Evolutionary conservation across 2,113 vertebrate genomes (phyloP).

Genomic region (Tor tambroides): DNA sequence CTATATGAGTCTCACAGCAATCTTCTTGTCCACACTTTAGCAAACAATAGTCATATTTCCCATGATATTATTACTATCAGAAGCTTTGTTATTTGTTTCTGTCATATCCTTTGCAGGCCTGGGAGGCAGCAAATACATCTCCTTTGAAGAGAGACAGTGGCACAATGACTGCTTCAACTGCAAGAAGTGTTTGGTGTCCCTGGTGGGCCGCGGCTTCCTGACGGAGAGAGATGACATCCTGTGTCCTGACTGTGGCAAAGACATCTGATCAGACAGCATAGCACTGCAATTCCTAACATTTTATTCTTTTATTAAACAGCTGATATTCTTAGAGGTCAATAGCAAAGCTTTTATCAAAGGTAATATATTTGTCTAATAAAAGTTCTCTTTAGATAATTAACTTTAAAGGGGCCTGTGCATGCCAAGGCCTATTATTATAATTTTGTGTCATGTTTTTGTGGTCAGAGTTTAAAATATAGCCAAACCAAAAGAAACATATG

Average conservation of each 20-base stretch:
- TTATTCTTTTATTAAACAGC: not conserved
- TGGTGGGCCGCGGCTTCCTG: conserved; percentile 95
- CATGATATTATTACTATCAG: not conserved
- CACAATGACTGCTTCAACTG: conserved; percentile 99
- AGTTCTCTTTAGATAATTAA: not conserved
- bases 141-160: conserved; percentile 97
- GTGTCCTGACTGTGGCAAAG: conserved; percentile 95
- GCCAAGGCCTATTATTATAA: not conserved
- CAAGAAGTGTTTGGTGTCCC: conserved; percentile 92
- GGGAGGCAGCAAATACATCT: conserved; percentile 95
- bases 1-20: not conserved
- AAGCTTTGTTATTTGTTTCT: not conserved
- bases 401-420: not conserved
- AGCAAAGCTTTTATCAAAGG: not conserved
- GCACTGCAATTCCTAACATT: not conserved
- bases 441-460: not conserved
- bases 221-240: conserved; percentile 94
- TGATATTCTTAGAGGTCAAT: not conserved
- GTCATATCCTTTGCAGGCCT: conserved; percentile 76
- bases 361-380: conserved; percentile 15
- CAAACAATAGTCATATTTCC: not conserved
- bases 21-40: not conserved
- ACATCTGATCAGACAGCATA: conserved; percentile 80
- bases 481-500: not conserved
- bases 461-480: not conserved